Evolutionary conservation across 2,797 vertebrate genomes (phyloP).

Genomic region (Erethizon dorsatum): DNA sequence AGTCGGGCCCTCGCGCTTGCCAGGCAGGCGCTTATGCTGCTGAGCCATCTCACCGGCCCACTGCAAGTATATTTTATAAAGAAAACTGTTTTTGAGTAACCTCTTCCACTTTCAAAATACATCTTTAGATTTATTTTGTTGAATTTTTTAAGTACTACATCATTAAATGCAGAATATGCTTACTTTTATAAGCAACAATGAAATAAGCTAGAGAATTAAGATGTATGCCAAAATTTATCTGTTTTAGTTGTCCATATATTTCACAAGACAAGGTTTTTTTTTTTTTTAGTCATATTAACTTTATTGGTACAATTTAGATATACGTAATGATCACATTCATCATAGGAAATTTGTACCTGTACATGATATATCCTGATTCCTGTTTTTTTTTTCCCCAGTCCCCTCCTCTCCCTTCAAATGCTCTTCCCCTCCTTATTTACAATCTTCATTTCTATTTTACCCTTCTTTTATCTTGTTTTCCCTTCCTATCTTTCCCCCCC

Average conservation of each 20-base stretch:
- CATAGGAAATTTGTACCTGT: not conserved
- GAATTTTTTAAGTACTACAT: not conserved
- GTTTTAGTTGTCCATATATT: not conserved
- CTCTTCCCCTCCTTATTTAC: not conserved
- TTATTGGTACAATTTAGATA: not conserved
- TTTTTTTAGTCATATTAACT: not conserved
- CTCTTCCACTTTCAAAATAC: not conserved
- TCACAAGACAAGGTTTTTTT: not conserved
- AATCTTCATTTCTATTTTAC: not conserved
- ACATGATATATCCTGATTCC: not conserved
- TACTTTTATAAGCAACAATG: not conserved
- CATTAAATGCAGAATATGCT: not conserved
- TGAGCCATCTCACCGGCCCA: no score
- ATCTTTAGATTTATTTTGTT: conserved; percentile 12
- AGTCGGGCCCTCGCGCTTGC: no score
- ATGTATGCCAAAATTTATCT: not conserved
- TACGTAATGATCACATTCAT: not conserved
- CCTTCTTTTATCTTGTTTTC: not conserved
- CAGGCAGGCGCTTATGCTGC: no score
- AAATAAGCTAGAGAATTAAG: not conserved
- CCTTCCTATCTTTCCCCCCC: not conserved
- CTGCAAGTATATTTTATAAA: not conserved
- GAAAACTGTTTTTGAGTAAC: not conserved
- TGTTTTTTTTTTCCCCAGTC: not conserved
- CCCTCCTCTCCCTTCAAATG: not conserved